These are phyloP conservation scores for Crenichthys baileyi DNA, from an alignment of 2,797 vertebrate species.

Conservation along the genomic window DNA sequence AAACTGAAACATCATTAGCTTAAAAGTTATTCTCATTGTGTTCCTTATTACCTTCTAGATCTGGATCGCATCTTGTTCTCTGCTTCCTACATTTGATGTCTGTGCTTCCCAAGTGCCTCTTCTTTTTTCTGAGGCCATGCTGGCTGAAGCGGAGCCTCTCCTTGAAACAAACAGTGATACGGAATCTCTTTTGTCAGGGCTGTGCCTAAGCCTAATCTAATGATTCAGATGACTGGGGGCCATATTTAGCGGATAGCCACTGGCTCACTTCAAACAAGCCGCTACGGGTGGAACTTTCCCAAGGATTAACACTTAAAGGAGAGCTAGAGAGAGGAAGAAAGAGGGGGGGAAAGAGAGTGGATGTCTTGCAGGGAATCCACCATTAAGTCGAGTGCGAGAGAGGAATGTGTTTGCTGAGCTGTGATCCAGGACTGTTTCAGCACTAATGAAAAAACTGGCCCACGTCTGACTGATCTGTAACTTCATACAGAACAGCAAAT, in stretches of 20 bases:
- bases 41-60: background rate
- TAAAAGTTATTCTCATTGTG: background rate
- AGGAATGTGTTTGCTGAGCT: slow-evolving; percentile 66
- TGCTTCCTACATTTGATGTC: slow-evolving; percentile 46
- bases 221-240: slow-evolving; percentile 77
- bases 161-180: slow-evolving; percentile 70
- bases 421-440: slow-evolving; percentile 55
- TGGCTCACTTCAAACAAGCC: slow-evolving; percentile 73
- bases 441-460: slow-evolving; percentile 50
- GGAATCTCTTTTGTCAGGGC: slow-evolving; percentile 70
- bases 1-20: background rate
- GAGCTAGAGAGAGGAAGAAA: slow-evolving; percentile 28
- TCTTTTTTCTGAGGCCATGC: slow-evolving; percentile 48
- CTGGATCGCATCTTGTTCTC: slow-evolving; percentile 39
- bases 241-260: slow-evolving; percentile 71
- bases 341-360: slow-evolving; percentile 29
- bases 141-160: slow-evolving; percentile 56
- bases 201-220: slow-evolving; percentile 75
- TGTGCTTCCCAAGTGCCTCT: slow-evolving; percentile 51
- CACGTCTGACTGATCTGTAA: slow-evolving; percentile 42
- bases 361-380: slow-evolving; percentile 65
- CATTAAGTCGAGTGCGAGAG: slow-evolving; percentile 59
- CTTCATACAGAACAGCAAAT: slow-evolving; percentile 25
- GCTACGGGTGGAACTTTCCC: slow-evolving; percentile 72
- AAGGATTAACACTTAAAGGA: slow-evolving; percentile 76